These are phyloP conservation scores for Gymnothorax reevesii DNA, from an alignment of 2,797 vertebrate species.

Conservation along the genomic window DNA sequence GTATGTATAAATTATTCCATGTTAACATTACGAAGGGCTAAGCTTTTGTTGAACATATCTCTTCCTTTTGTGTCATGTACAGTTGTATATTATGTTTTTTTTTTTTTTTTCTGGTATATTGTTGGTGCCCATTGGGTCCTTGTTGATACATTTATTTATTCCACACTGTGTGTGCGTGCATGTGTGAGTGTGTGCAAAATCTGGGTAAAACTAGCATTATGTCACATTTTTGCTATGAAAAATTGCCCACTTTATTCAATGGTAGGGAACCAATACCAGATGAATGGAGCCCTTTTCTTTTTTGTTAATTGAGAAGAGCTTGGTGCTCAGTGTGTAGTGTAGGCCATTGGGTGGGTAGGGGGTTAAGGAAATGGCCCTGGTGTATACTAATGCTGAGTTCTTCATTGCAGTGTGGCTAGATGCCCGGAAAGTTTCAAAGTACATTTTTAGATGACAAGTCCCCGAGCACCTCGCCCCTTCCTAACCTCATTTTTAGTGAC, in stretches of 20 bases:
- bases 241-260: constrained; percentile 10
- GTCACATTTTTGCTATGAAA: constrained; percentile 7
- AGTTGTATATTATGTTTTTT: constrained; percentile 19
- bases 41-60: constrained; percentile 38
- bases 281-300: neutral
- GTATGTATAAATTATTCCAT: constrained; percentile 39
- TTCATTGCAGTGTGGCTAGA: neutral
- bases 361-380: neutral
- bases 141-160: constrained; percentile 53
- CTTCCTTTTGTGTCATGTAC: constrained; percentile 34
- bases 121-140: constrained; percentile 35
- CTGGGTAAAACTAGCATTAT: neutral
- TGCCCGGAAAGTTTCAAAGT: neutral
- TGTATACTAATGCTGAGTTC: neutral
- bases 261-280: neutral
- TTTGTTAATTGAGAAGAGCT: neutral
- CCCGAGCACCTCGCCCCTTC: neutral
- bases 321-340: neutral
- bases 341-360: neutral
- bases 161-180: constrained; percentile 33
- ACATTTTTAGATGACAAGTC: too few species aligned
- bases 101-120: constrained; percentile 1
- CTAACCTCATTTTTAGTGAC: neutral
- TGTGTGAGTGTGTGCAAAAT: constrained; percentile 13
- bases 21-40: constrained; percentile 51